Percentiles rank a stretch among this genome's conserved stretches.
Evolutionary conservation across 2,113 vertebrate genomes (phyloP).

Genomic region (Turdus rufiventris): DNA sequence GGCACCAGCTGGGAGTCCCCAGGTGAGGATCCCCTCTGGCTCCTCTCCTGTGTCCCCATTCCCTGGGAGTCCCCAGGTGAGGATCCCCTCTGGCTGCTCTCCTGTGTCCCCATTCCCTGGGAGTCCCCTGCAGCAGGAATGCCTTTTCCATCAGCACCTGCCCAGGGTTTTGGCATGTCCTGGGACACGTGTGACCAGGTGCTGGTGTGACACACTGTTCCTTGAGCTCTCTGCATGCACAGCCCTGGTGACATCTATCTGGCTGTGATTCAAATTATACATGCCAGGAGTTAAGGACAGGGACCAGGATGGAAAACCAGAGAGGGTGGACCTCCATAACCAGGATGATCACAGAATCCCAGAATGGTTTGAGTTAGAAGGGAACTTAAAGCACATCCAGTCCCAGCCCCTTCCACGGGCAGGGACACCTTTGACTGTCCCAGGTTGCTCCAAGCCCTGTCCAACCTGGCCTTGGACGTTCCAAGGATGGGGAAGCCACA

Average conservation of each 20-base stretch:
- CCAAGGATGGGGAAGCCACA: neutral
- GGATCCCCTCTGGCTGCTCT: neutral
- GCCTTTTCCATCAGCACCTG: neutral
- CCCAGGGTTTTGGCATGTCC: neutral
- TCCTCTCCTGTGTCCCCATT: neutral
- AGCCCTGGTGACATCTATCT: neutral
- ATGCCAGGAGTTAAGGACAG: neutral
- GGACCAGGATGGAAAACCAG: neutral
- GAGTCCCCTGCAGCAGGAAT: neutral
- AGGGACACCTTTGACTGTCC: accelerated
- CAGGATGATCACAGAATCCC: neutral
- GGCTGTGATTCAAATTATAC: neutral
- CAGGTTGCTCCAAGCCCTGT: accelerated
- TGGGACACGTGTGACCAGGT: too few relatives aligned
- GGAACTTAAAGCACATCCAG: accelerated
- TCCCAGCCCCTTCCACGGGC: accelerated
- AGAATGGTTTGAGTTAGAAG: neutral
- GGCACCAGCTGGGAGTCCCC: neutral
- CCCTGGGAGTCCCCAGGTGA: neutral
- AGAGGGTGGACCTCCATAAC: too few relatives aligned
- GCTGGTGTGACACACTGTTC: neutral
- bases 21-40: neutral
- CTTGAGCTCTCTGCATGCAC: neutral
- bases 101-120: too few relatives aligned
- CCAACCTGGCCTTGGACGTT: neutral